Evolutionary conservation across 2,113 vertebrate species (phyloP).

Genomic region (Leptobrachium ailaonicum): DNA sequence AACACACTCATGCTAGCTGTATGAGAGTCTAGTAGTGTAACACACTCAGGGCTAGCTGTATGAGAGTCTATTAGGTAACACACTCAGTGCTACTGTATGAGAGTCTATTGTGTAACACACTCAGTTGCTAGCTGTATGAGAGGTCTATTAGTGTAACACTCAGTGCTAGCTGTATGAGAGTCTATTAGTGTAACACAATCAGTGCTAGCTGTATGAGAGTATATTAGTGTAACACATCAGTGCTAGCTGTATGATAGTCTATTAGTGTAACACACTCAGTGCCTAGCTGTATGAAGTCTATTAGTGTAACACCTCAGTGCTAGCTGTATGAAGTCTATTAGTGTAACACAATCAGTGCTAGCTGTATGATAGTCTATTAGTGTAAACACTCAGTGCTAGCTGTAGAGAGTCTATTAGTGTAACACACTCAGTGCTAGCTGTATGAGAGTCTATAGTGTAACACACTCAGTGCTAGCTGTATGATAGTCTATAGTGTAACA

Average conservation of each 20-base stretch:
- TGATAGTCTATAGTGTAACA: too few species aligned
- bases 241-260: too few species aligned
- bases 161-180: background rate
- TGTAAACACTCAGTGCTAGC: background rate
- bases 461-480: too few species aligned
- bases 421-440: background rate
- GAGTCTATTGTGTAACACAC: background rate
- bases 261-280: too few species aligned
- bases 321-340: background rate
- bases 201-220: background rate
- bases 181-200: background rate
- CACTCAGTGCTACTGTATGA: background rate
- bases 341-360: background rate
- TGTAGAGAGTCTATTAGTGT: too few species aligned
- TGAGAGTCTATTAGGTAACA: background rate
- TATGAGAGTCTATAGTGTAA: background rate
- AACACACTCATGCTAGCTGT: background rate
- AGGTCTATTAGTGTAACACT: background rate
- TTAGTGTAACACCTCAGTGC: too few species aligned
- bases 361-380: background rate
- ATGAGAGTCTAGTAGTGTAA: background rate
- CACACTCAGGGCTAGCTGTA: too few species aligned
- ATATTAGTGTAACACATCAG: background rate
- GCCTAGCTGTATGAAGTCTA: too few species aligned
- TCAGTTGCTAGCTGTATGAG: background rate